Evolutionary conservation across 2,113 vertebrate species (phyloP), one percentile per base, ranked within the genome.

Genomic region (Ciconia stormi): DNA sequence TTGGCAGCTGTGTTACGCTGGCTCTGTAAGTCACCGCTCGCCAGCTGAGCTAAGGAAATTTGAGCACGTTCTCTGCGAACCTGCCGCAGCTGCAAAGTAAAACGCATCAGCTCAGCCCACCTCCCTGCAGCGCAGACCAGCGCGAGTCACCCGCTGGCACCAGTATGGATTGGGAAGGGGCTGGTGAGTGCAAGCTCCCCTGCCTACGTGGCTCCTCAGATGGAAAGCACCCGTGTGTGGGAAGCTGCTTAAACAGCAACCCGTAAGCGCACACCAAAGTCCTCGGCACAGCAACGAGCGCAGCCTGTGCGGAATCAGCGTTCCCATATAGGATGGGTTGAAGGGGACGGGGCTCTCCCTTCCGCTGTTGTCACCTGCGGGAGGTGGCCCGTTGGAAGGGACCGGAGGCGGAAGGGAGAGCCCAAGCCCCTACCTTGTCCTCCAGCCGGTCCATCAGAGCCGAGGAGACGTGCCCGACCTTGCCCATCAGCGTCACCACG

Each of bases 361-460:
- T 9, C 27, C 1, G 2, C 67, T 10, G 16, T 25, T 30, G 40
- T 26, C n/a, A 30, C 61, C 53, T 21, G n/a, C 2, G 2, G 66
- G 18, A 79, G n/a, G 49, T 27, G 6, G 11, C 65, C 17, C 4
- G 3, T 4, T 46, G 26, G 29, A 72, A 56, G n/a, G 32, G 25
- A 61, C 40, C 0, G 0, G 73, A 44, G 40, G 25, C 1, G 2
- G 56, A 40, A 19, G 4, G 27, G 42, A 40, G n/a, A 52, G 6
- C 5, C 29, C 16, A 1, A n/a, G 22, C 2, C 56, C 11, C 0
- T 96, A 99, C 99, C 99, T 99, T 99, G 95, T 99, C 99, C 87
- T 99, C 99, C 74, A 99, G 98, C 72, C 95, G 98, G 69, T 98
- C 99, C 98, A 98, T 98, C 36, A 99, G 94, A 0, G 96, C 19